These are phyloP conservation scores for Carpatolechia fugitivella DNA, from an alignment of 2,888 invertebrate genomes.

Conservation along the genomic window DNA sequence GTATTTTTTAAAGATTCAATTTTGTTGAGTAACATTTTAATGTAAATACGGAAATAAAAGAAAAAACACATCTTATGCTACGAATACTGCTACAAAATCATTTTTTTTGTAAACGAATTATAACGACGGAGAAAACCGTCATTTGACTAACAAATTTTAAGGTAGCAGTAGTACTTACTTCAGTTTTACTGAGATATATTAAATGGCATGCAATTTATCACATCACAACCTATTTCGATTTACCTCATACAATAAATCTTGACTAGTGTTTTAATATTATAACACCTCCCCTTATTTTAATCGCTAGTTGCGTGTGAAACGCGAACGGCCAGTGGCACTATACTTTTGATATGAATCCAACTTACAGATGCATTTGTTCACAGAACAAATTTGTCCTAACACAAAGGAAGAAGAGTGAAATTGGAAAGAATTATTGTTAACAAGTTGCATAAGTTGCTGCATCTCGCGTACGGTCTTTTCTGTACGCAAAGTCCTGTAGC, in stretches of 20 bases:
- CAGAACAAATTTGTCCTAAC: neutral
- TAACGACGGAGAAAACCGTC: too few relatives aligned
- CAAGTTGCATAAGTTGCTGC: neutral
- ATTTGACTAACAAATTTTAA: too few relatives aligned
- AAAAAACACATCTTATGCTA: too few relatives aligned
- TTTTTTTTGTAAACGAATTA: too few relatives aligned
- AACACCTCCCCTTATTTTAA: conserved; percentile 50
- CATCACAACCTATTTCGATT: conserved; percentile 3
- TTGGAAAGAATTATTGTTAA: neutral
- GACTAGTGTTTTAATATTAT: conserved; percentile 58
- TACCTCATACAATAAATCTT: conserved; percentile 12
- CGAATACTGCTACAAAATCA: too few relatives aligned
- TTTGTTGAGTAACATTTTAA: too few relatives aligned
- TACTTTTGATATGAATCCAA: conserved; percentile 46
- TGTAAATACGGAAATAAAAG: too few relatives aligned
- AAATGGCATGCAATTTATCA: conserved; percentile 1
- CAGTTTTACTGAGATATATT: too few relatives aligned
- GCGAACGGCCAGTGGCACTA: conserved; percentile 65
- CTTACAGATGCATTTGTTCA: conserved; percentile 29
- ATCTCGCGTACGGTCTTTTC: neutral
- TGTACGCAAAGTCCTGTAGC: neutral
- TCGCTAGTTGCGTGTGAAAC: conserved; percentile 76
- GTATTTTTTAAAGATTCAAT: too few relatives aligned
- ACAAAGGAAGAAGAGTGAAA: neutral
- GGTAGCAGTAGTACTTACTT: too few relatives aligned